phyloP scores from a whole-genome alignment of 2,888 invertebrate species.

The Diarsia rubi region DNA sequence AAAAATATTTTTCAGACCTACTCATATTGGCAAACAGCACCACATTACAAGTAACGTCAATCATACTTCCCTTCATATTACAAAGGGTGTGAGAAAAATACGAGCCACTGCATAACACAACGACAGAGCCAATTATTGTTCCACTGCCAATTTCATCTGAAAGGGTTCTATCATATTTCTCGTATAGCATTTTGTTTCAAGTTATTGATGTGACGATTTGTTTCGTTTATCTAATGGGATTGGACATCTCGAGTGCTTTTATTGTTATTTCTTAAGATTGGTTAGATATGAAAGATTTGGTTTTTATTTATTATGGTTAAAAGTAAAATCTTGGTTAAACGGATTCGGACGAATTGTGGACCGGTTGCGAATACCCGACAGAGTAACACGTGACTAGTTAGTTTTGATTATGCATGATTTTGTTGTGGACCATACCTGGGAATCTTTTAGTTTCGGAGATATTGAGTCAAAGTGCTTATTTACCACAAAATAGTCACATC shows the following conservation, averaged over 20 bases:
- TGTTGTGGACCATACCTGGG: too few species aligned
- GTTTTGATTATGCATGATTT: too few species aligned
- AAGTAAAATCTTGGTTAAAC: neutral
- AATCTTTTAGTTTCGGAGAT: too few species aligned
- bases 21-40: conserved; percentile 9
- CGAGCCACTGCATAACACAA: conserved; percentile 24
- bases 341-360: too few species aligned
- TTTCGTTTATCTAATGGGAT: conserved; percentile 41
- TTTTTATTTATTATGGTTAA: neutral
- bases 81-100: conserved; percentile 41
- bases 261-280: conserved; percentile 19
- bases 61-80: conserved; percentile 38
- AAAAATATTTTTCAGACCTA: neutral
- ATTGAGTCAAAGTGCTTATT: too few species aligned
- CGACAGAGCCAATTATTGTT: conserved; percentile 59
- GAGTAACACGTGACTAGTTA: too few species aligned
- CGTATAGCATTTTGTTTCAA: conserved; percentile 39
- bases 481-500: too few species aligned
- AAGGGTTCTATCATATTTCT: conserved; percentile 59
- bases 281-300: neutral
- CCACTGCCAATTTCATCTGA: conserved; percentile 48
- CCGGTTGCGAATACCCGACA: too few species aligned
- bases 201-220: conserved; percentile 41
- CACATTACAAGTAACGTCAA: conserved; percentile 26
- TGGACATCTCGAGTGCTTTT: conserved; percentile 28